Conservation (phyloP, 1,140 invertebrate genomes). For the Heliconius hewitsoni region DNA sequence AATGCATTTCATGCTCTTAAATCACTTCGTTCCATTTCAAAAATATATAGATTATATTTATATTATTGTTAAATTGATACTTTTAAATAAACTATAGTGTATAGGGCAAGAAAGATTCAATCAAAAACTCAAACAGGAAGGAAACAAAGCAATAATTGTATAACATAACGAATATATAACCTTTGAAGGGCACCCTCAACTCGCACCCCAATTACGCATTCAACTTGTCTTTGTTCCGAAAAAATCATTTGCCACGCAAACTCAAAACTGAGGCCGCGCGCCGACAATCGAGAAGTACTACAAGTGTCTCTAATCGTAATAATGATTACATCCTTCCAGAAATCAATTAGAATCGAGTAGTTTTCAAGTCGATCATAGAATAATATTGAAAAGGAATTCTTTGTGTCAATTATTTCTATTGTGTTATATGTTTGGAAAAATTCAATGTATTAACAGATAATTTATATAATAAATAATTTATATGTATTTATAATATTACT, state of each 20-base stretch:
- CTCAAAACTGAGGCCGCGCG: conserved; percentile 49
- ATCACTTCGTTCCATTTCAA: too few relatives aligned
- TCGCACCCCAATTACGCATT: conserved; percentile 41
- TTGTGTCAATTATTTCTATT: too few relatives aligned
- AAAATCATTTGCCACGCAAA: conserved; percentile 57
- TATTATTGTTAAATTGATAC: too few relatives aligned
- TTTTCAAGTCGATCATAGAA: too few relatives aligned
- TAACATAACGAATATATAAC: neutral
- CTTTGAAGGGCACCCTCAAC: neutral
- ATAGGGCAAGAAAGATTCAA: neutral
- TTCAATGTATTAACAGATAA: too few relatives aligned
- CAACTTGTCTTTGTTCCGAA: conserved; percentile 34
- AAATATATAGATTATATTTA: too few relatives aligned
- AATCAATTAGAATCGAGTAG: neutral
- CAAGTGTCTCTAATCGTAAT: conserved; percentile 38
- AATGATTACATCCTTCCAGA: conserved; percentile 28
- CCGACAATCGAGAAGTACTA: conserved; percentile 40
- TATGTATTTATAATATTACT: too few relatives aligned
- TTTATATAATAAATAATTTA: too few relatives aligned
- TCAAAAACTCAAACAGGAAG: neutral
- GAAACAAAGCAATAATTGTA: neutral
- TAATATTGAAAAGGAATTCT: neutral
- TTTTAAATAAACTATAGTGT: too few relatives aligned
- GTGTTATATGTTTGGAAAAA: too few relatives aligned
- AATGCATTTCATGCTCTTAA: neutral